These are phyloP conservation scores for Paratrypauchen microcephalus DNA, from an alignment of 2,797 vertebrate species.

Conservation along the genomic window DNA sequence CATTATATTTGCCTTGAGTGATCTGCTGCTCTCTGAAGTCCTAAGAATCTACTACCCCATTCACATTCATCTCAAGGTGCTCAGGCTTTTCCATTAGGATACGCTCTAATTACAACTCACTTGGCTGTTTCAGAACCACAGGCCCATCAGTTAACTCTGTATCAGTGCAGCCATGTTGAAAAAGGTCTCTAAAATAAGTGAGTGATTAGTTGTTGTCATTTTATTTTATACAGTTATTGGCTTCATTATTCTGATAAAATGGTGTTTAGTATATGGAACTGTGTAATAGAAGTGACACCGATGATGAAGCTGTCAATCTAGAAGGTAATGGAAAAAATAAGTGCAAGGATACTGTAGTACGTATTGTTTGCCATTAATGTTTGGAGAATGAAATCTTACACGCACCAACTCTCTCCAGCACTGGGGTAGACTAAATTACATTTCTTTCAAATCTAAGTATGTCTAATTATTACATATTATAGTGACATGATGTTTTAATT, in stretches of 20 bases:
- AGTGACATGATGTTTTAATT: not conserved
- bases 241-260: constrained; percentile 35
- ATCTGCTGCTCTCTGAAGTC: constrained; percentile 31
- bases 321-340: constrained; percentile 6
- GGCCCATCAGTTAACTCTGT: constrained; percentile 38
- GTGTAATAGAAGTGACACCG: constrained; percentile 8
- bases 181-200: constrained; percentile 42
- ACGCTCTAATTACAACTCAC: constrained; percentile 56
- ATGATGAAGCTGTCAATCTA: constrained; percentile 11
- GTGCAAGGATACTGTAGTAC: not conserved
- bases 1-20: constrained; percentile 44
- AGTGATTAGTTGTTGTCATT: constrained; percentile 31
- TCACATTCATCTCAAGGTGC: constrained; percentile 45
- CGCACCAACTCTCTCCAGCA: no score
- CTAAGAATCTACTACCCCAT: constrained; percentile 38
- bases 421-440: no score
- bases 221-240: constrained; percentile 26
- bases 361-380: not conserved
- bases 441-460: not conserved
- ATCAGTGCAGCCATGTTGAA: constrained; percentile 38
- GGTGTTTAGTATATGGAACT: constrained; percentile 27
- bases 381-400: not conserved
- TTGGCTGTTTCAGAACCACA: constrained; percentile 46
- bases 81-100: constrained; percentile 53
- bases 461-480: not conserved